phyloP scores from a whole-genome alignment of 2,113 vertebrate genomes.

The Mastomys coucha region DNA sequence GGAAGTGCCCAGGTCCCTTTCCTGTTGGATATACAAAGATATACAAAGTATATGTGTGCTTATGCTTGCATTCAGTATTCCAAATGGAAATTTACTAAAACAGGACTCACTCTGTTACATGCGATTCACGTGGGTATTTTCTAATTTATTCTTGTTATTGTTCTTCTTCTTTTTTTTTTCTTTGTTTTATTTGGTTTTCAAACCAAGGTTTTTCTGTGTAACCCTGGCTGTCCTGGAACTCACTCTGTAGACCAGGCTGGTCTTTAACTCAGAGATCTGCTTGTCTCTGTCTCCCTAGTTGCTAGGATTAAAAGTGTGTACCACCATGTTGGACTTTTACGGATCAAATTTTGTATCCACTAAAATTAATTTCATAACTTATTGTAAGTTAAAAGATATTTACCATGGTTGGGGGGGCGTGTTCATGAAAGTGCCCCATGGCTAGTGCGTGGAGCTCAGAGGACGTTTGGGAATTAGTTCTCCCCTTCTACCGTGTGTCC shows the following conservation, averaged over 20 bases:
- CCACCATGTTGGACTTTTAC: background rate
- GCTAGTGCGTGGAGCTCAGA: background rate
- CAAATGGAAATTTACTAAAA: background rate
- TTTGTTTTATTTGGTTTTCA: background rate
- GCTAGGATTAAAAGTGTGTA: background rate
- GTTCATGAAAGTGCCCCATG: too few relatives aligned
- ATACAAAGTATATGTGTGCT: background rate
- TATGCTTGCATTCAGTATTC: background rate
- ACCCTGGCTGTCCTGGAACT: background rate
- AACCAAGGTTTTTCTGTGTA: background rate
- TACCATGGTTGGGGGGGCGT: background rate
- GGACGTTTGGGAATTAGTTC: background rate
- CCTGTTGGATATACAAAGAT: background rate
- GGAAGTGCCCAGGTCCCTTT: background rate
- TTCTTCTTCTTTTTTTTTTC: background rate
- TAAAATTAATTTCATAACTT: constrained; percentile 2
- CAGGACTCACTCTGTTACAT: background rate
- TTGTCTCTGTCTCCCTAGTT: background rate
- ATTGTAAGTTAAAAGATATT: background rate
- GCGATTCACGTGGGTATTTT: background rate
- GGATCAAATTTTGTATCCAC: background rate
- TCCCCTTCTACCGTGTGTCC: background rate
- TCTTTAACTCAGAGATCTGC: background rate
- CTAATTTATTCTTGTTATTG: background rate
- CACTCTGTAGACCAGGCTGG: background rate